phyloP scores from a whole-genome alignment of 1,140 invertebrate genomes.

The Megalonaias nervosa region DNA sequence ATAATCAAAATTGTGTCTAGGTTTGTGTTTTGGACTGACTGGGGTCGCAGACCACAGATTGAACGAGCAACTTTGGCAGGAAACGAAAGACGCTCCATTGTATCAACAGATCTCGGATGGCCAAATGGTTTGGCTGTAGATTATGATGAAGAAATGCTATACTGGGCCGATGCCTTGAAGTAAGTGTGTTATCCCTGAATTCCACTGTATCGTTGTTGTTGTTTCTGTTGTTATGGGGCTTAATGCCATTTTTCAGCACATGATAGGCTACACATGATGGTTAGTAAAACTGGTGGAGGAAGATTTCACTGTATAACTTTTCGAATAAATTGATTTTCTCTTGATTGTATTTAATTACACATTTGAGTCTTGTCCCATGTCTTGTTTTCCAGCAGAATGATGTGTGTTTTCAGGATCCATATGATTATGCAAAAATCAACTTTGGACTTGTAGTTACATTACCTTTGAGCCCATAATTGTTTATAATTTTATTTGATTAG shows the following conservation, averaged over 20 bases:
- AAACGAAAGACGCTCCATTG: conserved; percentile 89
- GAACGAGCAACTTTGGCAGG: conserved; percentile 97
- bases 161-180: conserved; percentile 97
- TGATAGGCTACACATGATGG: no score
- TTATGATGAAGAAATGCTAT: conserved; percentile 94
- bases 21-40: conserved; percentile 92
- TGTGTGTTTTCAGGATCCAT: no score
- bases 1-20: conserved; percentile 50
- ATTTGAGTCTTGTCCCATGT: no score
- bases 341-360: no score
- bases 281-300: no score
- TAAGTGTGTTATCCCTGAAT: conserved; percentile 35
- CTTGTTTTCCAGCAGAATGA: no score
- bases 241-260: not conserved
- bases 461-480: no score
- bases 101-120: conserved; percentile 92
- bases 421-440: no score
- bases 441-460: no score
- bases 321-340: no score
- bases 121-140: conserved; percentile 97
- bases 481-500: no score
- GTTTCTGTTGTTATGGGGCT: no score
- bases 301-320: not conserved
- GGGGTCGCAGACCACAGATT: conserved; percentile 89
- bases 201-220: conserved; percentile 1